A percentile compares a stretch with the other conserved stretches of the same genome.
Evolutionary conservation across 2,888 invertebrate species (phyloP).

Genomic region (Anorthoa munda): DNA sequence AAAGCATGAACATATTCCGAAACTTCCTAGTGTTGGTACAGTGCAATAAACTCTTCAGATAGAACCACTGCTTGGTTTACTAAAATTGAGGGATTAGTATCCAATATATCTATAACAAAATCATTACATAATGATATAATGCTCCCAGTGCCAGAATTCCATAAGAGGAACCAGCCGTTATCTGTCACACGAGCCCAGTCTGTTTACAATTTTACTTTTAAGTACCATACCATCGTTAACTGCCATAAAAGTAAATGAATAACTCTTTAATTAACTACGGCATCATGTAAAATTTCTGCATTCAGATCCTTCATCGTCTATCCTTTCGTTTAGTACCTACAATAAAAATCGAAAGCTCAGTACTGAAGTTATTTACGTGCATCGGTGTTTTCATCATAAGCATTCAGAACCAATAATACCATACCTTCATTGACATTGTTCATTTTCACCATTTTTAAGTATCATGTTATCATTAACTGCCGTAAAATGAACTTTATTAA

Average conservation of each 20-base stretch:
- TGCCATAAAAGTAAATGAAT: not conserved
- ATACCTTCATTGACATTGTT: too few relatives aligned
- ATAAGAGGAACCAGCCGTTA: too few relatives aligned
- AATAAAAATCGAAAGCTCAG: conserved; percentile 70
- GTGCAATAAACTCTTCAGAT: not conserved
- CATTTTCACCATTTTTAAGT: too few relatives aligned
- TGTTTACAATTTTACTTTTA: too few relatives aligned
- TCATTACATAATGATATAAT: too few relatives aligned
- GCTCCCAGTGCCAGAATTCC: too few relatives aligned
- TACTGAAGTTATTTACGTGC: conserved; percentile 70
- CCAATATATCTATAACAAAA: not conserved
- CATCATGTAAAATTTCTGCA: conserved; percentile 39
- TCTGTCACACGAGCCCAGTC: too few relatives aligned
- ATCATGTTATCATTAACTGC: too few relatives aligned
- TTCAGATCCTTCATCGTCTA: conserved; percentile 41
- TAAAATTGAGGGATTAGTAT: not conserved
- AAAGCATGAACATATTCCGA: not conserved
- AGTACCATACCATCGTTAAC: not conserved
- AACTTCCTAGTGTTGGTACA: not conserved
- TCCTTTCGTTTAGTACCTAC: conserved; percentile 39
- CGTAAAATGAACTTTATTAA: too few relatives aligned
- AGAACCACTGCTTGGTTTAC: not conserved
- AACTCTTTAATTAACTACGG: conserved; percentile 22
- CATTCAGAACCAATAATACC: too few relatives aligned
- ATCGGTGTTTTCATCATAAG: too few relatives aligned